phyloP scores from a whole-genome alignment of 2,888 invertebrate species.

The Drosophila bunnanda region DNA sequence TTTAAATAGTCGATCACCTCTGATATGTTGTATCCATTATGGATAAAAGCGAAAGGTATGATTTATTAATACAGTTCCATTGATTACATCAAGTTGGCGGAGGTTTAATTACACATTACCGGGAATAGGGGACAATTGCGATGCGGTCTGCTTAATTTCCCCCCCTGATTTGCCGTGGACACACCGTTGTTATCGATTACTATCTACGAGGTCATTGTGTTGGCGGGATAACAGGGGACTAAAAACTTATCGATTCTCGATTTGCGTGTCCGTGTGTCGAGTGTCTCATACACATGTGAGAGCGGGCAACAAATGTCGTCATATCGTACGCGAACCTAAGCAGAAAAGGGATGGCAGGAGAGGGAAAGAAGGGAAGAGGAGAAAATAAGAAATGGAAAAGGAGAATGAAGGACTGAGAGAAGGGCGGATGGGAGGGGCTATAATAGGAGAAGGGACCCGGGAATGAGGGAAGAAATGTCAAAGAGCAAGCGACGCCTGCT shows the following conservation, averaged over 20 bases:
- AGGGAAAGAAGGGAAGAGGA: neutral
- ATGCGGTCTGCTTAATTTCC: neutral
- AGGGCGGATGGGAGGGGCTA: neutral
- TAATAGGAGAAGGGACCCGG: neutral
- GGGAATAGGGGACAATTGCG: neutral
- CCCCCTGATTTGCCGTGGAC: neutral
- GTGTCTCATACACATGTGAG: neutral
- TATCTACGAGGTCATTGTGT: conserved; percentile 25
- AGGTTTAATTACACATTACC: conserved; percentile 1
- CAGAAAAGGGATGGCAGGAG: neutral
- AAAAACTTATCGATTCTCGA: conserved; percentile 65
- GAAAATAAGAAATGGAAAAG: neutral
- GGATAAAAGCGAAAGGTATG: neutral
- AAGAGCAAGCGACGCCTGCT: conserved; percentile 58
- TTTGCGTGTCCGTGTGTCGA: conserved; percentile 44
- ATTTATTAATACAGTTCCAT: neutral
- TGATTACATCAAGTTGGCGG: neutral
- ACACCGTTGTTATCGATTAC: conserved; percentile 51
- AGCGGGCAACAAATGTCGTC: conserved; percentile 41
- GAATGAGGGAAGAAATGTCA: conserved; percentile 59
- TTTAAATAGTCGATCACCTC: neutral
- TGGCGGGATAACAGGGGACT: conserved; percentile 35
- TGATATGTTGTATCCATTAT: neutral
- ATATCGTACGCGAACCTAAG: conserved; percentile 17
- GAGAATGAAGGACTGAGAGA: neutral